Base-by-base conservation (phyloP, 2,797 vertebrate species). In the Macropus fuliginosus region DNA sequence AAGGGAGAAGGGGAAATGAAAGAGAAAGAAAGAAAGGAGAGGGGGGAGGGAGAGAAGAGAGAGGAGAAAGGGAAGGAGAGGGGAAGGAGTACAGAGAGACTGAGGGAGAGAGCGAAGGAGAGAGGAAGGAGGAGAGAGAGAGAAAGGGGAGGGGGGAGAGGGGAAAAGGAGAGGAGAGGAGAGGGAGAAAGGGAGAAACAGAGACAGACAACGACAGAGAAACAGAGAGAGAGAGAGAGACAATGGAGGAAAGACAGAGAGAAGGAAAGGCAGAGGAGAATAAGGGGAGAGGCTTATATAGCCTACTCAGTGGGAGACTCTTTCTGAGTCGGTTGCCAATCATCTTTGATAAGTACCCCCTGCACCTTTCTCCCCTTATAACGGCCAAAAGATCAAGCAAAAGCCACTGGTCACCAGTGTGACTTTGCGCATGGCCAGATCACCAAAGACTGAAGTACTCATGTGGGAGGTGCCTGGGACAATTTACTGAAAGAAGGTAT, bases 151-250 rank as follows among this genome's bases (percentile, higher is more conserved):
- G 3, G 21, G 29, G 3, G 56, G 56, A 56, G 21, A 56, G 56
- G 28, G 21, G 21, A 56, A 24, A 24, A 24, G 5, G 18, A 16
- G 56, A 56, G 5, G 18, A 16, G 56, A 56, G 28, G 10, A 31
- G 1, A 59, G 1, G 1, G 1, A 11, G 4, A 28, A 4, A 13
- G 13, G 9, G 12, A 27, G 10, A 4, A 9, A 59, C 8, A 59
- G 56, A 29, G 28, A 28, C 8, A 28, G 28, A 57, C 6, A 29
- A 0, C 1, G 4, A 13, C 5, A 27, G 55, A 6, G 5, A 6
- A 1, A 24, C 5, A 27, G 24, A 8, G 21, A 10, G 10, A 29
- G 10, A 29, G 9, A 57, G 56, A 29, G 28, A 59, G 5, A 28
- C 4, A 18, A 21, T 55, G 56, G 56, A 57, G 10, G 28, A 29